Conservation (phyloP, 1,140 invertebrate genomes). For the Bombus soroeensis region DNA sequence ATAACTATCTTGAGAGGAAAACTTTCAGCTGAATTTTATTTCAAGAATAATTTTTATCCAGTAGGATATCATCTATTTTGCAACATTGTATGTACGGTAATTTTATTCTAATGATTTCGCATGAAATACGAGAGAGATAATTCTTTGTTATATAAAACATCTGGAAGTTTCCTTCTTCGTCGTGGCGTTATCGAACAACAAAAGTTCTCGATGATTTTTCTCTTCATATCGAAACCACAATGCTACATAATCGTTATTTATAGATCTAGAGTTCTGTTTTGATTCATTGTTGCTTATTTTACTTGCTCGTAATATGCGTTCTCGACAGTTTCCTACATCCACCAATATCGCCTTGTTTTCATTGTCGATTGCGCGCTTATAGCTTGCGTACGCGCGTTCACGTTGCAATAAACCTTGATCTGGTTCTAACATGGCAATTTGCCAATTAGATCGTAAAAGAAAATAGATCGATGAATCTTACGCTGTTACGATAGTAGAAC, state of each 20-base stretch:
- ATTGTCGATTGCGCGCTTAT: background rate
- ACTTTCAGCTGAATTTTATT: background rate
- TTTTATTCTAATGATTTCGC: background rate
- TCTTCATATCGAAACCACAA: background rate
- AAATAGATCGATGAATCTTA: background rate
- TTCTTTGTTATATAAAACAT: background rate
- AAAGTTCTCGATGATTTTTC: slow-evolving; percentile 16
- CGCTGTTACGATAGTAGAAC: too few relatives aligned
- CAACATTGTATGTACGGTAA: background rate
- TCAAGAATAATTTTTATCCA: background rate
- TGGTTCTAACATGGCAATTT: background rate
- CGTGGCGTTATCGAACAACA: background rate
- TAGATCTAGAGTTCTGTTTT: background rate
- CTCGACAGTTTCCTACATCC: background rate
- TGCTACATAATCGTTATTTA: slow-evolving; percentile 34
- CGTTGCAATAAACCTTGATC: background rate
- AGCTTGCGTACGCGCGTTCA: background rate
- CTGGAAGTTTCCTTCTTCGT: background rate
- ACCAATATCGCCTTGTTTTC: background rate
- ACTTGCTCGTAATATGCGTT: slow-evolving; percentile 4
- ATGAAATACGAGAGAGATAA: background rate
- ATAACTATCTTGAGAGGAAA: background rate
- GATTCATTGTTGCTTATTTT: background rate
- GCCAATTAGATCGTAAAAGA: too few relatives aligned
- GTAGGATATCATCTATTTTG: background rate